Percentiles rank a stretch among this genome's conserved stretches.
Conservation (phyloP, 1,140 invertebrate species). For the Cheumatopsyche charites region DNA sequence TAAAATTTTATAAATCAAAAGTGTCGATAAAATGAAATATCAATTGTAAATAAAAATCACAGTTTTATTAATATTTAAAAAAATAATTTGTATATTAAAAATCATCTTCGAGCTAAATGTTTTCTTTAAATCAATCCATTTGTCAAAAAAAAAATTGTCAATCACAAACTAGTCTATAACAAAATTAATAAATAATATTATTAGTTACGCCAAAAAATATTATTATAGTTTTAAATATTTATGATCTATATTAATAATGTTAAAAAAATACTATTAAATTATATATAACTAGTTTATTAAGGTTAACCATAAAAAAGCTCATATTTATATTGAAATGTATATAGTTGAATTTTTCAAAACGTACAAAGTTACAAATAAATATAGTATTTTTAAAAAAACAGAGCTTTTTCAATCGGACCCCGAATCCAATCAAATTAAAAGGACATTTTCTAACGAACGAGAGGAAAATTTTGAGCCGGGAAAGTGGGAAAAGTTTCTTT, state of each 20-base stretch:
- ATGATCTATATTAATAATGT: slow-evolving; percentile 5
- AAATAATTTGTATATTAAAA: not conserved
- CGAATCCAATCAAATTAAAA: no score
- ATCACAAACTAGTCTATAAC: not conserved
- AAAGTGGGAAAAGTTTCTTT: no score
- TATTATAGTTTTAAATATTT: slow-evolving; percentile 5
- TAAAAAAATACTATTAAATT: slow-evolving; percentile 15
- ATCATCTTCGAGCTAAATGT: not conserved
- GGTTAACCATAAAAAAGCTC: slow-evolving; percentile 27
- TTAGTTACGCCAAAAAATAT: slow-evolving; percentile 24
- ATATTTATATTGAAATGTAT: slow-evolving; percentile 34
- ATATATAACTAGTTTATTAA: slow-evolving; percentile 25
- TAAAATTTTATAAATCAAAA: not conserved
- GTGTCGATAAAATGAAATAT: not conserved
- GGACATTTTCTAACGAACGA: no score
- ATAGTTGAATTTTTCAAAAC: slow-evolving; percentile 40
- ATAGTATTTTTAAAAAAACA: slow-evolving; percentile 32
- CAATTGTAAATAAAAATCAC: slow-evolving; percentile 3
- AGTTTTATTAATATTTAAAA: not conserved
- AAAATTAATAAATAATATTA: not conserved
- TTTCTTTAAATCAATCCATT: not conserved
- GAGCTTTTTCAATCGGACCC: not conserved
- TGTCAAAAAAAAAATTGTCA: not conserved
- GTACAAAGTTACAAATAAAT: slow-evolving; percentile 36
- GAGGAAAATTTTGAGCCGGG: no score